Conservation (phyloP, 1,140 invertebrate species). For the Bombus affinis region DNA sequence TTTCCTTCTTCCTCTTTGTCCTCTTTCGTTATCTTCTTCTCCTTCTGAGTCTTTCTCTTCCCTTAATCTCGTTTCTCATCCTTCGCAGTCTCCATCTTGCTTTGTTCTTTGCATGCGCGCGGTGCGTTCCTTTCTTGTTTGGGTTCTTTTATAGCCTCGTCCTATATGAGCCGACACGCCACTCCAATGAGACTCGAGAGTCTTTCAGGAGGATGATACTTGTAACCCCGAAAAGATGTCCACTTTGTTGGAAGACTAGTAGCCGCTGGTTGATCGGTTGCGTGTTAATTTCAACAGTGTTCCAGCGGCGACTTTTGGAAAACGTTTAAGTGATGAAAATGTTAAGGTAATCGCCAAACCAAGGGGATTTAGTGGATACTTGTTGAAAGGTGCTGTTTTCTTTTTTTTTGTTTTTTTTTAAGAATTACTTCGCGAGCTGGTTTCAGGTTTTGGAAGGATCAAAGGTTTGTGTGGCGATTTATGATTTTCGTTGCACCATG, state of each 20-base stretch:
- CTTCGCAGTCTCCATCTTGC: conserved; percentile 9
- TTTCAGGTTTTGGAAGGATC: not conserved
- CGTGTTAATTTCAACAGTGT: not conserved
- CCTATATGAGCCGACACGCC: not conserved
- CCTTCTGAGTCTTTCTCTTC: conserved; percentile 32
- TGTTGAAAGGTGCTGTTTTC: not conserved
- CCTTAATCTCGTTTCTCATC: conserved; percentile 36
- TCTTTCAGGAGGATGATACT: not conserved
- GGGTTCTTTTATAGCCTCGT: conserved; percentile 48
- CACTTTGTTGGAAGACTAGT: conserved; percentile 20
- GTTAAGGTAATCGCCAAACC: not conserved
- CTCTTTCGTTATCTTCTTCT: conserved; percentile 14
- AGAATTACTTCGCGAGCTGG: not conserved
- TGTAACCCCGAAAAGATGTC: conserved; percentile 29
- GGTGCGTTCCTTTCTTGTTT: not conserved
- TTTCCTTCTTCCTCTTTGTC: conserved; percentile 46
- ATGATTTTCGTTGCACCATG: not conserved
- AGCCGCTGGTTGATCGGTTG: not conserved
- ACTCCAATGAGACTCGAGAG: not conserved
- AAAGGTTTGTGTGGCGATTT: not conserved
- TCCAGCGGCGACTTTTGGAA: not conserved
- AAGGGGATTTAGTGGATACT: not conserved
- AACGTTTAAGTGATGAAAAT: not conserved
- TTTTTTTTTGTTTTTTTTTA: no score
- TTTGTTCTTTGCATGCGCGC: not conserved